Conservation (phyloP, 2,113 vertebrate genomes). For the Pithys albifrons region DNA sequence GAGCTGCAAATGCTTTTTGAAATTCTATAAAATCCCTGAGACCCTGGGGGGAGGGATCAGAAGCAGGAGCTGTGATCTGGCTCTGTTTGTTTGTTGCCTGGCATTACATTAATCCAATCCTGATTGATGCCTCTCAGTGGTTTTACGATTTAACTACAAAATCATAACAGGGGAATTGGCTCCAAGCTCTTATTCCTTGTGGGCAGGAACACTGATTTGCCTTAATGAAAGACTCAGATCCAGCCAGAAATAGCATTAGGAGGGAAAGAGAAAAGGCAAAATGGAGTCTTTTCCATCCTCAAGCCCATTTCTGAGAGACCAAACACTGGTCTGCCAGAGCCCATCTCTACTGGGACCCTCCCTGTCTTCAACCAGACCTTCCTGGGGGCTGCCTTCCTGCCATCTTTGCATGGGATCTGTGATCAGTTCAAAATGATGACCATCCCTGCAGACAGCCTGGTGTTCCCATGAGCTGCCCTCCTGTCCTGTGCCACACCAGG, state of each 20-base stretch:
- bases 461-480: neutral
- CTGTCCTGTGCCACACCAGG: neutral
- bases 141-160: slow-evolving; percentile 15
- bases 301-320: neutral
- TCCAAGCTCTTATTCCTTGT: slow-evolving; percentile 6
- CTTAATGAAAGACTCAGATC: neutral
- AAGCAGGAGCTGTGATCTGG: neutral
- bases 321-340: neutral
- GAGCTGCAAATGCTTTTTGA: neutral
- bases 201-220: neutral
- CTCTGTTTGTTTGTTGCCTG: neutral
- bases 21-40: neutral
- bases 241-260: neutral
- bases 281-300: neutral
- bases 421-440: neutral
- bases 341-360: fast-evolving
- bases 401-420: neutral
- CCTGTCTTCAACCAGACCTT: neutral
- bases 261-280: neutral
- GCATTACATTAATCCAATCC: slow-evolving; percentile 9
- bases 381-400: neutral
- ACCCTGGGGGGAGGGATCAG: neutral
- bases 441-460: neutral
- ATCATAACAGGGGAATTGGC: neutral
- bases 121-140: neutral